A percentile compares a stretch with the other conserved stretches of the same genome.
phyloP scores from a whole-genome alignment of 2,888 invertebrate genomes.

The Xiphydria camelus region DNA sequence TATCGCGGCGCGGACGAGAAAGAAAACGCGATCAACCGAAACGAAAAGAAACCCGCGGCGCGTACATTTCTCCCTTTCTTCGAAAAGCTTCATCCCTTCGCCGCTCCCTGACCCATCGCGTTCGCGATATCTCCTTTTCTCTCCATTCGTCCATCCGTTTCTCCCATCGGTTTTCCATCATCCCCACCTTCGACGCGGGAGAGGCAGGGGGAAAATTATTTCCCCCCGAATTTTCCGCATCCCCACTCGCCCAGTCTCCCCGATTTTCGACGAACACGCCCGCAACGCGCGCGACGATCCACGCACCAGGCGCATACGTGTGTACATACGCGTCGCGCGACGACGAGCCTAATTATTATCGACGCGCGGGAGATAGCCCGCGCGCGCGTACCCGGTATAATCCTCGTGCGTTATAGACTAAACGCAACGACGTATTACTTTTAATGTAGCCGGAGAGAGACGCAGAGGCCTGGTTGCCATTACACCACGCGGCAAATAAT shows the following conservation, averaged over 20 bases:
- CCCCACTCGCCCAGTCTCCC: constrained; percentile 9
- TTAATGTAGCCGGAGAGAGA: constrained; percentile 44
- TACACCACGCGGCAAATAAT: constrained; percentile 58
- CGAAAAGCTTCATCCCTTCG: no score
- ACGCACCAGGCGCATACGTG: neutral
- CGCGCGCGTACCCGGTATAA: no score
- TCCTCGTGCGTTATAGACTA: constrained; percentile 23
- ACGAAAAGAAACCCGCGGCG: no score
- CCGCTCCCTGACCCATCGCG: no score
- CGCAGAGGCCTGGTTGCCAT: constrained; percentile 51
- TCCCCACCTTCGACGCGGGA: no score
- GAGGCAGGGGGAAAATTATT: constrained; percentile 4
- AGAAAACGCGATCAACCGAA: no score
- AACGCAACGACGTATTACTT: constrained; percentile 51
- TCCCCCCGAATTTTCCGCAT: neutral
- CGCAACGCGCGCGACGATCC: neutral
- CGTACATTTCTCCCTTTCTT: no score
- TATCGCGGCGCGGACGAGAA: no score
- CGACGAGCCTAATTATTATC: neutral
- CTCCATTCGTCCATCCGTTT: no score
- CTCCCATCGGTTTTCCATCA: no score
- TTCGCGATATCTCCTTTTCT: no score
- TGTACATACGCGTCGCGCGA: neutral
- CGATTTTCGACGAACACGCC: constrained; percentile 30
- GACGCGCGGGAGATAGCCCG: neutral